Base-by-base conservation (phyloP, 1,140 invertebrate species). In the Ooceraea biroi region DNA sequence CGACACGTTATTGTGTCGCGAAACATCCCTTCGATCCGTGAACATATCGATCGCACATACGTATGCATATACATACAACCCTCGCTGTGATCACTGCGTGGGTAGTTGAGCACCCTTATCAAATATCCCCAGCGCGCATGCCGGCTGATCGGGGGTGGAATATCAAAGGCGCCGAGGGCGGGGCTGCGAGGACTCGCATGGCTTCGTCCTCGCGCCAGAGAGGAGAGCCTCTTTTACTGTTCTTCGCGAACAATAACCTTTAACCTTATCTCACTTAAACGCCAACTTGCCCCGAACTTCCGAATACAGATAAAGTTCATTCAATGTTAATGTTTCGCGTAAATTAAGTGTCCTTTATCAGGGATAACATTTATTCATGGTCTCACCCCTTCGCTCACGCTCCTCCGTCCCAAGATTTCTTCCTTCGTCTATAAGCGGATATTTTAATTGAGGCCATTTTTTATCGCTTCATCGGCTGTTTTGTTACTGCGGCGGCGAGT, bases 221-320 rank as follows among this genome's bases (percentile, higher is more conserved):
- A 36, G 36, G 50, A 36, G 44, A 72, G 55, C 77, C 77, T 88
- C 73, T 85, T 77, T 68, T 85, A 58, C 61, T 61, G 82, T 78
- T 83, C 86, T 61, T 88, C 80, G 22, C 76, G 87, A 89, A 88
- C 88, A 76, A 89, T 88, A 89, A 89, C 87, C 87, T 88, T 88
- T 86, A 89, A 89, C 85, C 85, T 89, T 89, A 85, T 89, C 83
- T 88, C 65, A 85, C 71, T 86, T 86, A 88, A 60, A 68, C 65
- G 87, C 85, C 85, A 89, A 88, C 86, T 86, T 89, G 77, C 36
- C 61, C 61, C 27, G 66, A 85, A 85, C 84, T 85, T 86, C 58
- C 61, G 57, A 77, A 88, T 85, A 71, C 86, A 85, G 73, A 74
- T 66, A 88, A 88, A 88, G 83, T 88, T 88, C 87, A 85, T 83